These are phyloP conservation scores for Astyanax mexicanus DNA, from an alignment of 2,797 vertebrate genomes.

Conservation along the genomic window DNA sequence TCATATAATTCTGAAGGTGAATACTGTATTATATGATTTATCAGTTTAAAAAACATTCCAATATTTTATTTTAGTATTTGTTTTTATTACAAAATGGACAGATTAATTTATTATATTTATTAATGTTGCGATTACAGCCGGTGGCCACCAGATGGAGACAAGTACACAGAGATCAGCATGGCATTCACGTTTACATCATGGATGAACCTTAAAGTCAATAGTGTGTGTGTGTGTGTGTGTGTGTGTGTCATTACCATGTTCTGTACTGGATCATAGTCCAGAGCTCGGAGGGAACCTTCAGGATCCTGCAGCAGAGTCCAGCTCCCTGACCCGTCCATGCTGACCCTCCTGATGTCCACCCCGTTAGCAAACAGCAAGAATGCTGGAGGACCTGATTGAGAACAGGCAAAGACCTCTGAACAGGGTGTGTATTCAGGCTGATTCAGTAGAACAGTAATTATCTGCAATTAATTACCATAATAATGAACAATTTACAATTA, in stretches of 20 bases:
- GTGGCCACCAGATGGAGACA: slow-evolving; percentile 40
- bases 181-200: background rate
- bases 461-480: no score
- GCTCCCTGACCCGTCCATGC: slow-evolving; percentile 83
- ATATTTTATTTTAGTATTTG: no score
- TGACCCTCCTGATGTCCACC: slow-evolving; percentile 81
- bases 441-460: no score
- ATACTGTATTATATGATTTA: no score
- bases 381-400: slow-evolving; percentile 79
- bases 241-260: slow-evolving; percentile 78
- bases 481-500: background rate
- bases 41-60: no score
- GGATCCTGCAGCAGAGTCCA: slow-evolving; percentile 82
- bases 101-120: no score
- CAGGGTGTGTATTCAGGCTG: no score
- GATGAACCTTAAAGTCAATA: background rate
- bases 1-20: no score
- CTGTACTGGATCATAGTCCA: slow-evolving; percentile 91
- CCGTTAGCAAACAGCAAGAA: slow-evolving; percentile 88
- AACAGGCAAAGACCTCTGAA: background rate
- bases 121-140: background rate
- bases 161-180: background rate
- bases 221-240: background rate
- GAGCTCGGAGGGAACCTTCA: slow-evolving; percentile 84
- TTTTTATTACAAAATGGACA: no score